phyloP scores from a whole-genome alignment of 2,113 vertebrate species.

The Poicephalus gulielmi region DNA sequence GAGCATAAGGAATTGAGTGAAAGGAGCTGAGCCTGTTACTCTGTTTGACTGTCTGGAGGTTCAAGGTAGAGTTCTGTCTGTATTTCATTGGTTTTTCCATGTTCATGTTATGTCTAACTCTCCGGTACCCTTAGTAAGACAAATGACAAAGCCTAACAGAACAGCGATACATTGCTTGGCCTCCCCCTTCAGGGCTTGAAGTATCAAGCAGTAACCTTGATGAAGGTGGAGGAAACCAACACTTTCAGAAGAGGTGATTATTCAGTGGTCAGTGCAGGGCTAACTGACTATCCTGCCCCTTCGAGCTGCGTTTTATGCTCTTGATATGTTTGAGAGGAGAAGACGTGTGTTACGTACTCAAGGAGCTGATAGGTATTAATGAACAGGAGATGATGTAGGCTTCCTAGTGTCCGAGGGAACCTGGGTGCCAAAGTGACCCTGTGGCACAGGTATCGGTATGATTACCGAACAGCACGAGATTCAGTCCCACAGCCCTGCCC shows the following conservation, averaged over 20 bases:
- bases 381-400: neutral
- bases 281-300: neutral
- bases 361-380: neutral
- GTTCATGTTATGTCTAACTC: neutral
- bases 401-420: neutral
- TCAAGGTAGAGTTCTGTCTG: neutral
- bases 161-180: neutral
- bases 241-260: neutral
- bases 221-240: neutral
- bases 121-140: neutral
- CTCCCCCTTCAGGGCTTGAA: neutral
- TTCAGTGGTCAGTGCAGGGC: neutral
- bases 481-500: neutral
- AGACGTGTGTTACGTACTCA: fast-evolving
- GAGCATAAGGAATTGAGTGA: neutral
- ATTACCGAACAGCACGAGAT: neutral
- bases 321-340: neutral
- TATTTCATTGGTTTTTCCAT: neutral
- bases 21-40: constrained; percentile 9
- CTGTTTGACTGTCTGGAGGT: neutral
- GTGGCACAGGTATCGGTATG: neutral
- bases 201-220: neutral
- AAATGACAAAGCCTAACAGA: neutral
- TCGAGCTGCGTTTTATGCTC: neutral
- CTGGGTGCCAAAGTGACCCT: neutral